phyloP scores from a whole-genome alignment of 2,888 invertebrate species.

The Ophioninae sp. region DNA sequence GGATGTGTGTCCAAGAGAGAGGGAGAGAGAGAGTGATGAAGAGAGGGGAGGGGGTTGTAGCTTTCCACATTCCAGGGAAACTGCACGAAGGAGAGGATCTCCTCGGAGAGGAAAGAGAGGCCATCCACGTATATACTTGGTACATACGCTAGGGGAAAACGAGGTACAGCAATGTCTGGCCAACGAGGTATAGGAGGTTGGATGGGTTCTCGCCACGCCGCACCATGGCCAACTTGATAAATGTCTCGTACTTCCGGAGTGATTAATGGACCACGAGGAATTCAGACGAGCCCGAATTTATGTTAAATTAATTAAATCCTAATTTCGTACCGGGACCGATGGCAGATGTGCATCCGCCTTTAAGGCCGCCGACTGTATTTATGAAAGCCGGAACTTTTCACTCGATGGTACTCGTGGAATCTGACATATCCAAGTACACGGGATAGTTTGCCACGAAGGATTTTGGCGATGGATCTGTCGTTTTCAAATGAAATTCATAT shows the following conservation, averaged over 20 bases:
- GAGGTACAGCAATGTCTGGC: slow-evolving; percentile 43
- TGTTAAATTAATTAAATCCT: slow-evolving; percentile 68
- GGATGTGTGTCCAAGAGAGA: neutral
- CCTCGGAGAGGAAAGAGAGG: slow-evolving; percentile 40
- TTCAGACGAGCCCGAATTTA: slow-evolving; percentile 66
- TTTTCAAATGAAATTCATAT: neutral
- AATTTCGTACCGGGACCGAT: slow-evolving; percentile 59
- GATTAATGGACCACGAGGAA: slow-evolving; percentile 68
- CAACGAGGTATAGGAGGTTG: slow-evolving; percentile 11
- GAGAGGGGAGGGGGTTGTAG: slow-evolving; percentile 21
- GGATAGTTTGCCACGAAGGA: slow-evolving; percentile 32
- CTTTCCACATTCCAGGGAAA: slow-evolving; percentile 61
- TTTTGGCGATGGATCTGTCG: slow-evolving; percentile 59
- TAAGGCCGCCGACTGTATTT: slow-evolving; percentile 13
- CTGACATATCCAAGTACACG: slow-evolving; percentile 15
- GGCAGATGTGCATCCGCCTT: slow-evolving; percentile 50
- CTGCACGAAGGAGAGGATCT: slow-evolving; percentile 51
- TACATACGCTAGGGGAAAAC: slow-evolving; percentile 33
- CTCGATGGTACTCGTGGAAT: slow-evolving; percentile 46
- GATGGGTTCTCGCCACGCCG: slow-evolving; percentile 31
- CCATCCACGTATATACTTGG: slow-evolving; percentile 31
- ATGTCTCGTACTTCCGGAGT: slow-evolving; percentile 68
- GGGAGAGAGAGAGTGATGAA: slow-evolving; percentile 6
- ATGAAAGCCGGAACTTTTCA: slow-evolving; percentile 41
- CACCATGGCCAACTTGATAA: slow-evolving; percentile 67